Conservation (phyloP, 2,888 invertebrate species). For the Eustalomyia histrio region DNA sequence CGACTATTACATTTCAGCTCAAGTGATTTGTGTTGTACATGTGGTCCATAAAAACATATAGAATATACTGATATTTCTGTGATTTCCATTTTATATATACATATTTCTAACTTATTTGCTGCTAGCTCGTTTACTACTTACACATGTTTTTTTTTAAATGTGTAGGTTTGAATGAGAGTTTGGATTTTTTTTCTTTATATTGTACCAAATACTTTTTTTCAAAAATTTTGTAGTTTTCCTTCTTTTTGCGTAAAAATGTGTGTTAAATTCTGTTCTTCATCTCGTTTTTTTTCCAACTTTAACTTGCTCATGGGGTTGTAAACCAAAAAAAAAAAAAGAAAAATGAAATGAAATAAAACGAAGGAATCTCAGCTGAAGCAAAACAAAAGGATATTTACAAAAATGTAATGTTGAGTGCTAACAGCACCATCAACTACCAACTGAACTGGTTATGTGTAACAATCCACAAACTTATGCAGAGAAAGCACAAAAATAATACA, state of each 20-base stretch:
- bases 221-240: background rate
- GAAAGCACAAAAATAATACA: constrained; percentile 8
- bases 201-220: background rate
- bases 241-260: background rate
- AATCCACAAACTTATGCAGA: constrained; percentile 18
- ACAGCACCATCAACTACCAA: constrained; percentile 41
- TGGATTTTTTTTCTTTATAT: background rate
- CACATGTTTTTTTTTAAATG: background rate
- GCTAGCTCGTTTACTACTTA: background rate
- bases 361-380: constrained; percentile 33
- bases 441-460: constrained; percentile 32
- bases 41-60: too few relatives aligned
- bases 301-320: constrained; percentile 4
- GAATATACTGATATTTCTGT: background rate
- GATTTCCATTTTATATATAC: background rate
- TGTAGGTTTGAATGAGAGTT: background rate
- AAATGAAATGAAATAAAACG: too few relatives aligned
- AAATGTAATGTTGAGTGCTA: constrained; percentile 53
- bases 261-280: constrained; percentile 4
- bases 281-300: constrained; percentile 8
- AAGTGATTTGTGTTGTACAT: too few relatives aligned
- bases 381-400: constrained; percentile 6
- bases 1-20: too few relatives aligned
- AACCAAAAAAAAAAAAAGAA: background rate
- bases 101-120: too few relatives aligned